A percentile compares a stretch with the other conserved stretches of the same genome.
Conservation (phyloP, 2,113 vertebrate genomes). For the Tretioscincus oriximinensis region DNA sequence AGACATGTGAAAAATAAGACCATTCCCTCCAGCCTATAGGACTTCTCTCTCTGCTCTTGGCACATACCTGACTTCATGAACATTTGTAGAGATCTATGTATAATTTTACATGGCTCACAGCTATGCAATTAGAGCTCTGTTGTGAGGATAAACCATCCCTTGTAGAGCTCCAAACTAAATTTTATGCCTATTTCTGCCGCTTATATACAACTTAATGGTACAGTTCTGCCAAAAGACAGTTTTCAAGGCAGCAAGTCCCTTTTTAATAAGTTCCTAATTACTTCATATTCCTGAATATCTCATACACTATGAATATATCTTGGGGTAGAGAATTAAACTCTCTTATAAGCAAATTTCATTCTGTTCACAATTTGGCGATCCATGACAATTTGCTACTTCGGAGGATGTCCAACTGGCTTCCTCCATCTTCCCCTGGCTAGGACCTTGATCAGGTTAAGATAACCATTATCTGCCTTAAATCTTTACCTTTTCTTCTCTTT, state of each 20-base stretch:
- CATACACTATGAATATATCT: not conserved
- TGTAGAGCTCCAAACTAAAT: constrained; percentile 17
- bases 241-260: constrained; percentile 8
- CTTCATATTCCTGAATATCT: not conserved
- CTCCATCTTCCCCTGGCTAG: not conserved
- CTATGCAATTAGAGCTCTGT: constrained; percentile 15
- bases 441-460: not conserved
- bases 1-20: not conserved
- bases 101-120: not conserved
- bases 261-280: not conserved
- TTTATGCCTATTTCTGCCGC: constrained; percentile 21
- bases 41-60: not conserved
- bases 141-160: not conserved
- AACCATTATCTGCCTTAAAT: too few relatives aligned
- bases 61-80: not conserved
- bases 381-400: not conserved
- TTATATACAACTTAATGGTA: not conserved
- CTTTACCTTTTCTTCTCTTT: not conserved
- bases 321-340: constrained; percentile 16
- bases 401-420: not conserved
- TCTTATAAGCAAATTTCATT: not conserved
- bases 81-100: not conserved
- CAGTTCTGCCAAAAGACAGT: not conserved
- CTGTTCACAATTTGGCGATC: not conserved
- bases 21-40: not conserved